Conservation (phyloP, 2,797 vertebrate species). For the Crenuchus spilurus region DNA sequence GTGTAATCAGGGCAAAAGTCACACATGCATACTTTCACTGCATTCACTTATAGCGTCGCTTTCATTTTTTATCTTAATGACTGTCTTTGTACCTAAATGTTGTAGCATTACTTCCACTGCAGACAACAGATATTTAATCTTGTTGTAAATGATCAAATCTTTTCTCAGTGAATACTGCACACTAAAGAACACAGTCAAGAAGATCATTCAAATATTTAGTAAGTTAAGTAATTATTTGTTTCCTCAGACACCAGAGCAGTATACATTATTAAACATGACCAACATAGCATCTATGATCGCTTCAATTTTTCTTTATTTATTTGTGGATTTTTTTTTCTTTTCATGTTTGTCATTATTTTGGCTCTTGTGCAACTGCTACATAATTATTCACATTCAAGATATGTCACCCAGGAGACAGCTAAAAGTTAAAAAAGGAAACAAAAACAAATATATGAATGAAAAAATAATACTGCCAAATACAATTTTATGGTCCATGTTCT, state of each 20-base stretch:
- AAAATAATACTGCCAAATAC: conserved; percentile 73
- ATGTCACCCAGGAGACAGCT: conserved; percentile 98
- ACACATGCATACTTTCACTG: too few relatives aligned
- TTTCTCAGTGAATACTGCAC: too few relatives aligned
- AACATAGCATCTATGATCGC: conserved; percentile 83
- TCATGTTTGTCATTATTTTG: conserved; percentile 81
- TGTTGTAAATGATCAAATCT: too few relatives aligned
- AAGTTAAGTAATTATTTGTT: neutral
- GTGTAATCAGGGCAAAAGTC: too few relatives aligned
- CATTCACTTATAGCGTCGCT: too few relatives aligned
- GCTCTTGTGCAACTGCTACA: conserved; percentile 99
- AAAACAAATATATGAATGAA: conserved; percentile 66
- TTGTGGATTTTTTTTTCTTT: conserved; percentile 77
- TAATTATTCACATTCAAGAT: conserved; percentile 99
- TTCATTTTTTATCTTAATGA: too few relatives aligned
- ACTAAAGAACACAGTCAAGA: neutral
- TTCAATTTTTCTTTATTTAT: conserved; percentile 75
- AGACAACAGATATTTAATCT: too few relatives aligned
- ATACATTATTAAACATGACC: conserved; percentile 78
- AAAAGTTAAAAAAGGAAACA: conserved; percentile 74
- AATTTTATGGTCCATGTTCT: conserved; percentile 90
- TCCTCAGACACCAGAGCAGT: conserved; percentile 49
- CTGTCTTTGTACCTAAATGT: too few relatives aligned
- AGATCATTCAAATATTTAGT: neutral
- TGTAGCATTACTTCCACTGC: too few relatives aligned